phyloP scores from a whole-genome alignment of 2,888 invertebrate species.

The Saturnia pavonia region DNA sequence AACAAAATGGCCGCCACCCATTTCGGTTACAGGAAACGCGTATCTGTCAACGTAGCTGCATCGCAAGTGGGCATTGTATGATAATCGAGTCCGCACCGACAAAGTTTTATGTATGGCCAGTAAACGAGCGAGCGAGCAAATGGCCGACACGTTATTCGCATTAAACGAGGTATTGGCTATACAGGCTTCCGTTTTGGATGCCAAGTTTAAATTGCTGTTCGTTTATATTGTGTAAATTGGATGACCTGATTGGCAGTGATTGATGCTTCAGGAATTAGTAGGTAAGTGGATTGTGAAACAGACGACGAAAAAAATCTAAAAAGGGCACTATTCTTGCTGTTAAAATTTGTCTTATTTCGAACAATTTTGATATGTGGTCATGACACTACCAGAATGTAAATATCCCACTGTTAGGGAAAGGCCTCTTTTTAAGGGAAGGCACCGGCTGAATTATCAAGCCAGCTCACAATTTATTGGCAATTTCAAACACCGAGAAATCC shows the following conservation, averaged over 20 bases:
- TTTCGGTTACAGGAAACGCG: conserved; percentile 78
- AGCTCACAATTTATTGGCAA: no score
- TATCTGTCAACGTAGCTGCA: conserved; percentile 76
- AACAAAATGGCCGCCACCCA: conserved; percentile 74
- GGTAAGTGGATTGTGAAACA: not conserved
- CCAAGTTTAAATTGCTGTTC: conserved; percentile 17
- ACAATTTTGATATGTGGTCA: not conserved
- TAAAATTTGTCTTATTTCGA: not conserved
- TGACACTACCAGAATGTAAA: not conserved
- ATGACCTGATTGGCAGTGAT: conserved; percentile 10
- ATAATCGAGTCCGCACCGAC: conserved; percentile 72
- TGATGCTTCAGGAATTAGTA: not conserved
- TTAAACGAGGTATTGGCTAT: conserved; percentile 20
- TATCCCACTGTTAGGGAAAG: no score
- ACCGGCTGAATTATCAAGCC: no score
- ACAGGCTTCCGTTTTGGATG: conserved; percentile 16
- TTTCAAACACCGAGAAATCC: no score
- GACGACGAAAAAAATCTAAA: not conserved
- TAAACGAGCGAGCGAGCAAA: conserved; percentile 45
- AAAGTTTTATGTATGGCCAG: conserved; percentile 68
- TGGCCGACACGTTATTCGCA: conserved; percentile 25
- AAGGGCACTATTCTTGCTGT: not conserved
- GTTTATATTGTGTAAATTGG: conserved; percentile 18
- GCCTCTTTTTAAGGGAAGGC: no score
- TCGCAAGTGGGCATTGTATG: conserved; percentile 79